Conservation (phyloP, 2,797 vertebrate genomes). For the Tolypeutes matacus region DNA sequence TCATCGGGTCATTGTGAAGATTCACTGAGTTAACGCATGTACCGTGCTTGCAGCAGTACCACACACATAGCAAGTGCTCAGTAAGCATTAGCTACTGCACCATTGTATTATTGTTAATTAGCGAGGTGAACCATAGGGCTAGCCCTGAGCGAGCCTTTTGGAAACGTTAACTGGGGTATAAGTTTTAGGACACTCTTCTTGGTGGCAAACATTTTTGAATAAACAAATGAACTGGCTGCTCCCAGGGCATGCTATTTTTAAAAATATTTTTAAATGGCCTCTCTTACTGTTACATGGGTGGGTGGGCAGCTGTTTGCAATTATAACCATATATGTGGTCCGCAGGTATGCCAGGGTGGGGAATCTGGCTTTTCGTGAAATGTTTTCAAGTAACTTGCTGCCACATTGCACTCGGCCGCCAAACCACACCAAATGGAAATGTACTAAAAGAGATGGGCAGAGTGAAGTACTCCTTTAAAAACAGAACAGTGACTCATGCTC, state of each 20-base stretch:
- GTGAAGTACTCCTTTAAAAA: conserved; percentile 86
- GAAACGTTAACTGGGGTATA: conserved; percentile 38
- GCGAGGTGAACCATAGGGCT: neutral
- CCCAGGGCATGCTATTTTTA: conserved; percentile 82
- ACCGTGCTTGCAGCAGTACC: neutral
- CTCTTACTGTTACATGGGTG: conserved; percentile 83
- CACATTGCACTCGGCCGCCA: conserved; percentile 84
- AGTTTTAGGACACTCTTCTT: conserved; percentile 63
- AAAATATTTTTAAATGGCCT: conserved; percentile 82
- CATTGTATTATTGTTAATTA: neutral
- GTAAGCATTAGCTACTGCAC: neutral
- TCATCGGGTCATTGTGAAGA: neutral
- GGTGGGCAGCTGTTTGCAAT: conserved; percentile 90
- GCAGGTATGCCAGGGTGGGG: conserved; percentile 88
- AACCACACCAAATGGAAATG: conserved; percentile 91
- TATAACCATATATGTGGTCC: conserved; percentile 87
- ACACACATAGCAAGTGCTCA: neutral
- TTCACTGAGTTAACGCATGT: neutral
- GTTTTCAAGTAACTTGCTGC: conserved; percentile 88
- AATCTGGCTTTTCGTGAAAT: conserved; percentile 86
- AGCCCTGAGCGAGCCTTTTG: neutral
- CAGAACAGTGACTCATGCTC: conserved; percentile 88
- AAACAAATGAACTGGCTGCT: conserved; percentile 77
- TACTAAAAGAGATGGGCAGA: conserved; percentile 88
- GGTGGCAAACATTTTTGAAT: conserved; percentile 78